Percentiles rank a stretch among this genome's conserved stretches.
Conservation (phyloP, 2,888 invertebrate genomes). For the Rapana venosa region DNA sequence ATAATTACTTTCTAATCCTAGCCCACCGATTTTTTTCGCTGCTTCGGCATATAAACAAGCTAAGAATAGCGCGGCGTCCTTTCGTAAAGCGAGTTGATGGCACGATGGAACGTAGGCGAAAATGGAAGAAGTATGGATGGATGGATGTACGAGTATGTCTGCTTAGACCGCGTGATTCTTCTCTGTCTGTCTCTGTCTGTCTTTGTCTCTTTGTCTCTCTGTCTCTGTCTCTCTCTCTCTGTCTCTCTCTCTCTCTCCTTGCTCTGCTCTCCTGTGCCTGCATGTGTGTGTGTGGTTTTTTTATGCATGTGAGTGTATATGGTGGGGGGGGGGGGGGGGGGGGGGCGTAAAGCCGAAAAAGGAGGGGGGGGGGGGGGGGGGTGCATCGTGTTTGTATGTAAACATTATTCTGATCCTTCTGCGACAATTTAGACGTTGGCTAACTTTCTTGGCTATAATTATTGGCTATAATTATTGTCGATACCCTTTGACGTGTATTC, state of each 20-base stretch:
- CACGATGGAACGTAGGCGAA: background rate
- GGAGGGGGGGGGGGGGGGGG: no score
- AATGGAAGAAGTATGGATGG: background rate
- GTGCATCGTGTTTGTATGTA: no score
- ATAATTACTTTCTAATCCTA: constrained; percentile 1
- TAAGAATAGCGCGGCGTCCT: background rate
- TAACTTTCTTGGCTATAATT: no score
- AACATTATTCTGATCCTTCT: no score
- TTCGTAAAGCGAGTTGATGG: background rate
- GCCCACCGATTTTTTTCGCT: background rate
- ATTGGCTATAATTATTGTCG: no score
- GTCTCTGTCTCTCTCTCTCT: background rate
- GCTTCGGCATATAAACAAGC: background rate
- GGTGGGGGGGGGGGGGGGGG: background rate
- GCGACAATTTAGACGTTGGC: no score
- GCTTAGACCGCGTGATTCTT: background rate
- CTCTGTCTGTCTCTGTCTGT: background rate
- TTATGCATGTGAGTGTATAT: background rate
- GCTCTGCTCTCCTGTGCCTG: background rate
- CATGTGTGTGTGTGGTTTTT: constrained; percentile 10
- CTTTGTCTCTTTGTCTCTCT: background rate
- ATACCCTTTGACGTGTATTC: no score
- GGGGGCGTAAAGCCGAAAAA: no score
- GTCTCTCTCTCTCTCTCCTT: constrained; percentile 12
- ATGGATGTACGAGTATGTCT: background rate